A percentile compares a stretch with the other conserved stretches of the same genome.
phyloP scores from a whole-genome alignment of 2,797 vertebrate species.

The Streptopelia turtur region DNA sequence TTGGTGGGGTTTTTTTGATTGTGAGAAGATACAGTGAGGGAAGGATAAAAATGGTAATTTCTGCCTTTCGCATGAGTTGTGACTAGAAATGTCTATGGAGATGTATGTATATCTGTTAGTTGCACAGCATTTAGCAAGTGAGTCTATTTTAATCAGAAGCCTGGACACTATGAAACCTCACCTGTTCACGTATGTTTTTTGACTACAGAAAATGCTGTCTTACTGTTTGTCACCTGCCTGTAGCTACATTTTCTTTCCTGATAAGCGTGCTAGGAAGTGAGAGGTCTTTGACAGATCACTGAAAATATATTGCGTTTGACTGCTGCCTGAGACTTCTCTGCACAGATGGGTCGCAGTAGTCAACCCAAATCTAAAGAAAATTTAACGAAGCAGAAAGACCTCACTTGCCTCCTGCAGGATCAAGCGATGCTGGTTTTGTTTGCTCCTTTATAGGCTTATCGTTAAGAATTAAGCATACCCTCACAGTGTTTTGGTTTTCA shows the following conservation, averaged over 20 bases:
- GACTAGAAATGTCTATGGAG: background rate
- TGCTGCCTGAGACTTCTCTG: constrained; percentile 41
- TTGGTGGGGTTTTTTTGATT: background rate
- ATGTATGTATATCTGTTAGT: background rate
- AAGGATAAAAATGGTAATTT: background rate
- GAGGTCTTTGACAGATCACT: constrained; percentile 29
- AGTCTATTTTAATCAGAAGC: background rate
- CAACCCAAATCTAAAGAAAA: constrained; percentile 47
- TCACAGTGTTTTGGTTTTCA: background rate
- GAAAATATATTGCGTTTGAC: constrained; percentile 15
- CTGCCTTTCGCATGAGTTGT: background rate
- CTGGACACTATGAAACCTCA: background rate
- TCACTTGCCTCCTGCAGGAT: constrained; percentile 30
- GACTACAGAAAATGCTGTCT: background rate
- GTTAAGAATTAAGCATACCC: background rate
- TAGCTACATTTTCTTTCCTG: background rate
- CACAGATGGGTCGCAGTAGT: constrained; percentile 33
- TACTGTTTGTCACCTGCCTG: constrained; percentile 9
- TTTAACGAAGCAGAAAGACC: constrained; percentile 20
- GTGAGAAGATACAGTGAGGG: background rate
- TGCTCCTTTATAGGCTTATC: background rate
- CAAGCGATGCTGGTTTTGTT: background rate
- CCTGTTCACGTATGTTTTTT: background rate
- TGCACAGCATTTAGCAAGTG: background rate
- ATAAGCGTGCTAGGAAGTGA: background rate